Base-by-base conservation (phyloP, 1,140 invertebrate species). In the Penaeus japonicus region DNA sequence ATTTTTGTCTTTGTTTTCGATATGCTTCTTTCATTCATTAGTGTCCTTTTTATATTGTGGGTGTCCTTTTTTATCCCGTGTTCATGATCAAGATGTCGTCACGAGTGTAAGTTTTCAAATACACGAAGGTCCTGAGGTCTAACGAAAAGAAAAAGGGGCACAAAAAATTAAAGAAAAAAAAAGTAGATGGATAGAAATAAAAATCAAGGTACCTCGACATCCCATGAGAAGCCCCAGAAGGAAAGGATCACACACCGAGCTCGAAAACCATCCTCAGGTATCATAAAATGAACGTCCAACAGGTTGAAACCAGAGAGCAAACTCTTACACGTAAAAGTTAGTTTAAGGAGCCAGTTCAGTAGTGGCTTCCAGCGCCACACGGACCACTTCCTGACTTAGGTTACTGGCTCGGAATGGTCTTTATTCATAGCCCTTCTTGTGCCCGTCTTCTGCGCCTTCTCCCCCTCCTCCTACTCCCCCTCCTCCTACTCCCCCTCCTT, bases 231-330 rank as follows among this genome's bases (percentile, higher is more conserved):
- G 82, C 82, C 82, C 27, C 82, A 39, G 47, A 73, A 75, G 15
- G 65, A 17, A 54, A 27, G 70, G 55, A 84, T 84, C 83, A 84
- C 83, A 84, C 83, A 75, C 47, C 5, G 47, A 15, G 47, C 10
- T 47, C 83, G 85, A 2, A 35, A 80, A 27, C 57, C 75, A 30
- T 27, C 55, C 77, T 87, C 85, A n/a, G 85, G 79, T 88, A 88
- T 88, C 86, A 88, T 88, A 83, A 75, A 88, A n/a, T 35, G 24
- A 77, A 24, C 86, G 86, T 88, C 80, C 86, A 88, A 75, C 70
- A 83, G 86, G 86, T 83, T 88, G 86, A 88, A 88, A 88, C 80
- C 86, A 88, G 86, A 88, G 86, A 83, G 62, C 86, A 88, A 83
- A 88, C 80, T 82, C 86, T 88, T 88, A 88, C 86, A 88, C 65